Conservation (phyloP, 2,113 vertebrate genomes). For the Taurulus bubalis region DNA sequence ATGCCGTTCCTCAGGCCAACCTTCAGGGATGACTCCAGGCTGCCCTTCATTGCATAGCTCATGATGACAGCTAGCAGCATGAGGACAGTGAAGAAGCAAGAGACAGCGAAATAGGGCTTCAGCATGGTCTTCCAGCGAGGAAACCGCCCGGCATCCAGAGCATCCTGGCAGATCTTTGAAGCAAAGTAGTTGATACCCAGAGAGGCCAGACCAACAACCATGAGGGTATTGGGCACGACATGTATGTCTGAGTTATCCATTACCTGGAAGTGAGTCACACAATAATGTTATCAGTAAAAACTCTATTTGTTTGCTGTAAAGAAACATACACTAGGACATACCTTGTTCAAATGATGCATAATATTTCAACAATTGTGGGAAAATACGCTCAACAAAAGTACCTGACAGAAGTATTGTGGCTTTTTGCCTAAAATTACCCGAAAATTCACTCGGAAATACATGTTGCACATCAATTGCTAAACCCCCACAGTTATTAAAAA, state of each 20-base stretch:
- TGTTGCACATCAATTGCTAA: not conserved
- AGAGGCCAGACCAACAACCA: constrained; percentile 85
- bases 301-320: not conserved
- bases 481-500: not conserved
- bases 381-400: not conserved
- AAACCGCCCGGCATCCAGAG: constrained; percentile 83
- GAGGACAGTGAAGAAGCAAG: constrained; percentile 82
- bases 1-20: constrained; percentile 85
- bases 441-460: not conserved
- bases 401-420: no score
- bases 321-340: not conserved
- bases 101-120: constrained; percentile 82
- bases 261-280: constrained; percentile 73
- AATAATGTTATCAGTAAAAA: not conserved
- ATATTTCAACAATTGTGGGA: not conserved
- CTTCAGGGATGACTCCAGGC: constrained; percentile 84
- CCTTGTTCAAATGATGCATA: not conserved
- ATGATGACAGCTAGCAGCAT: constrained; percentile 84
- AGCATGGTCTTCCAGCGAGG: constrained; percentile 85
- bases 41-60: constrained; percentile 85
- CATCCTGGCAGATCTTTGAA: constrained; percentile 84
- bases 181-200: constrained; percentile 85
- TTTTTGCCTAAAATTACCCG: not conserved
- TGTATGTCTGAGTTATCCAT: constrained; percentile 86
- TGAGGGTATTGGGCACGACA: constrained; percentile 83